These are phyloP conservation scores for Neostethus bicornis DNA, from an alignment of 2,797 vertebrate genomes.

Conservation along the genomic window DNA sequence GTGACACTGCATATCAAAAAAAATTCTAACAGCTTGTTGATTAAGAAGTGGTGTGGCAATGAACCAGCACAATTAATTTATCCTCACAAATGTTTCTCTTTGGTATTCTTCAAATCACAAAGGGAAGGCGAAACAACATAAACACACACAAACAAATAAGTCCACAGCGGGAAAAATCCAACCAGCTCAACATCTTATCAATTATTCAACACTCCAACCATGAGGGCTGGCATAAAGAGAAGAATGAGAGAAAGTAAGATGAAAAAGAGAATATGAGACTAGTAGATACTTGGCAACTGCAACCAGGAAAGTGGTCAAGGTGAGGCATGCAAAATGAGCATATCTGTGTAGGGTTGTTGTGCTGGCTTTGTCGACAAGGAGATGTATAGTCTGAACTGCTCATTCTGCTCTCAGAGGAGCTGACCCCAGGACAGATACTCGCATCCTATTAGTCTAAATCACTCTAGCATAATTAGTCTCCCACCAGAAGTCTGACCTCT, in stretches of 20 bases:
- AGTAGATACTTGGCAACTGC: conserved; percentile 8
- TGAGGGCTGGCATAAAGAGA: conserved; percentile 59
- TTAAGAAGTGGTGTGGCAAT: conserved; percentile 38
- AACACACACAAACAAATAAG: conserved; percentile 59
- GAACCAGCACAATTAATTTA: conserved; percentile 50
- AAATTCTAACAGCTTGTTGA: conserved; percentile 22
- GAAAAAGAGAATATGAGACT: conserved; percentile 11
- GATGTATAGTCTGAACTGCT: conserved; percentile 52
- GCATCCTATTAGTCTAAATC: conserved; percentile 67
- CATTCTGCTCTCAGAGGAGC: conserved; percentile 54
- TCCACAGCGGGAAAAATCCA: conserved; percentile 64
- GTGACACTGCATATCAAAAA: conserved; percentile 10
- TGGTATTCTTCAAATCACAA: conserved; percentile 22
- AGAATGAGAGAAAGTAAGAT: conserved; percentile 19
- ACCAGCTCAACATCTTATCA: conserved; percentile 73
- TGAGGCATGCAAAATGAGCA: conserved; percentile 47
- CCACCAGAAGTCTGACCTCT: conserved; percentile 51
- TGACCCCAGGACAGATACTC: conserved; percentile 57
- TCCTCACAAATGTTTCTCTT: conserved; percentile 33
- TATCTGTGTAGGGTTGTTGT: conserved; percentile 53
- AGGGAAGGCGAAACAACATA: conserved; percentile 47
- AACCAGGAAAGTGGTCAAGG: conserved; percentile 38
- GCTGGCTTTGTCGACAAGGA: conserved; percentile 40
- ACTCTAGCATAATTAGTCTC: conserved; percentile 60
- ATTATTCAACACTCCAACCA: conserved; percentile 75